A percentile compares a stretch with the other conserved stretches of the same genome.
Evolutionary conservation across 2,797 vertebrate species (phyloP).

Genomic region (Chaetophractus vellerosus): DNA sequence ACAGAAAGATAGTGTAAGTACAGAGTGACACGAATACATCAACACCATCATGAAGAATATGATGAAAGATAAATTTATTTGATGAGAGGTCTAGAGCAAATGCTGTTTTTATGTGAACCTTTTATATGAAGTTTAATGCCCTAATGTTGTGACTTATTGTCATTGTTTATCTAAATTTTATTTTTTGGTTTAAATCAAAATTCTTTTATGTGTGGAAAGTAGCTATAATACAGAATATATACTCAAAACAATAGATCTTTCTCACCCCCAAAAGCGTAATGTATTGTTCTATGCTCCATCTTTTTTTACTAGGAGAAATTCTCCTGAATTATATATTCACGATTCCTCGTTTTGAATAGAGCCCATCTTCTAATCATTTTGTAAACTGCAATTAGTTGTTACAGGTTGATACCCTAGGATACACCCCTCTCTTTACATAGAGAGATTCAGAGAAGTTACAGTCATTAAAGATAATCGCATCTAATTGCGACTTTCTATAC

Average conservation of each 20-base stretch:
- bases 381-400: neutral
- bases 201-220: neutral
- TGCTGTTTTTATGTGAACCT: neutral
- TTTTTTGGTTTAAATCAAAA: slow-evolving; percentile 33
- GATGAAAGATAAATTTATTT: neutral
- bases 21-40: neutral
- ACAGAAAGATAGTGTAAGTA: neutral
- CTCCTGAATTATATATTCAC: neutral
- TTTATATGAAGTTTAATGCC: neutral
- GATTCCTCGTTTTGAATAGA: slow-evolving; percentile 16
- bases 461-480: neutral
- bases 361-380: neutral
- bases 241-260: neutral
- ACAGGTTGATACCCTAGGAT: neutral
- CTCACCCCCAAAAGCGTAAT: neutral
- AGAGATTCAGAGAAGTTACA: neutral
- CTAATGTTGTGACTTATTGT: neutral
- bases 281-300: neutral
- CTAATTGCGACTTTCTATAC: neutral
- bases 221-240: neutral
- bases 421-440: neutral
- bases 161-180: neutral
- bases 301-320: neutral
- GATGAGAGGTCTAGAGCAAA: neutral
- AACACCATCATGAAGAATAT: neutral